Evolutionary conservation across 92 coral and sea anemone species (phyloP).

Genomic region (Paragorgia papillata): DNA sequence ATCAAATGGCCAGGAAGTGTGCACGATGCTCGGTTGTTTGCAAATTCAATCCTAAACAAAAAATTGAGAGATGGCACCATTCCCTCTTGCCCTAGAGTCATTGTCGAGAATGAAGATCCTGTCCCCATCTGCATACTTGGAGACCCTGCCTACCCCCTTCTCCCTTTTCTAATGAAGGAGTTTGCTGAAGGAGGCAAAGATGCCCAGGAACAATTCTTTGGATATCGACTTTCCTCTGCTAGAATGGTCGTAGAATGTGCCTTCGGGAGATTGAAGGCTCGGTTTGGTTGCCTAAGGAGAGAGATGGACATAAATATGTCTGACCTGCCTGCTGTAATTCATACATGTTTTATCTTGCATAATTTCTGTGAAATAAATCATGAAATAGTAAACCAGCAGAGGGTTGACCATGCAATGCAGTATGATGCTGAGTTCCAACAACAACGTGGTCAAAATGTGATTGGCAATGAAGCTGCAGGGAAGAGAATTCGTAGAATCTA

Average conservation of each 20-base stretch:
- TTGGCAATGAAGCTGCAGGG: constrained; percentile 45
- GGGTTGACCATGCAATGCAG: constrained; percentile 35
- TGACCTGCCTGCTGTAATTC: constrained; percentile 49
- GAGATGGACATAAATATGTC: constrained; percentile 57
- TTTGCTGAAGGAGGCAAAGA: constrained; percentile 61
- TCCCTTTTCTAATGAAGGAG: constrained; percentile 65
- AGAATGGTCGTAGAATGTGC: constrained; percentile 66
- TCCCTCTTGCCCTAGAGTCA: constrained; percentile 34
- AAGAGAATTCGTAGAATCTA: constrained; percentile 40
- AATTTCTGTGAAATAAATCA: constrained; percentile 50
- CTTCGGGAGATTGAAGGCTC: constrained; percentile 65
- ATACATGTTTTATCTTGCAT: constrained; percentile 54
- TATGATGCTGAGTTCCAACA: constrained; percentile 46
- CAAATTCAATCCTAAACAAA: constrained; percentile 53
- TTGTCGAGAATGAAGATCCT: constrained; percentile 30
- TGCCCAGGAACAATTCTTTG: constrained; percentile 64
- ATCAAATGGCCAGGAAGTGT: constrained; percentile 71
- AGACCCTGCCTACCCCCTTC: constrained; percentile 61
- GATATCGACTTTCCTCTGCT: constrained; percentile 51
- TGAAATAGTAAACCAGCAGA: constrained; percentile 19
- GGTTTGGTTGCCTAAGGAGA: constrained; percentile 58
- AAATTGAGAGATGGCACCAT: constrained; percentile 46
- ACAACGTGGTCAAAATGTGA: not conserved
- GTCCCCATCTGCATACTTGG: constrained; percentile 56
- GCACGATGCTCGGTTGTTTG: constrained; percentile 59